Evolutionary conservation across 2,797 vertebrate species (phyloP).

Genomic region (Yasuhikotakia modesta): DNA sequence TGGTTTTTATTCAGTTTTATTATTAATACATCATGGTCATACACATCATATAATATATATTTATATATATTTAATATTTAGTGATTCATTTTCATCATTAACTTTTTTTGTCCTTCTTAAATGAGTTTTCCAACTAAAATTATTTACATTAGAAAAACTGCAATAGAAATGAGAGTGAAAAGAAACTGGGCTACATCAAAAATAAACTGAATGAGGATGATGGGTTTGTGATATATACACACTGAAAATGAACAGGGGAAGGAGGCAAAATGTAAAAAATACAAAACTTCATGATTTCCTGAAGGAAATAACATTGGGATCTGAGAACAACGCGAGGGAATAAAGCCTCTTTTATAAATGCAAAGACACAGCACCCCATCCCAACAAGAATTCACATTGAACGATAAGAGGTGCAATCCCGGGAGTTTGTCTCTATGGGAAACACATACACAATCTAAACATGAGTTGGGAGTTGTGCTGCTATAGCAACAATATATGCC

Average conservation of each 20-base stretch:
- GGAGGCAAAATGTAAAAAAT: conserved; percentile 41
- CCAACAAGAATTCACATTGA: conserved; percentile 41
- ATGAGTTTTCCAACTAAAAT: conserved; percentile 76
- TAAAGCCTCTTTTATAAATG: conserved; percentile 30
- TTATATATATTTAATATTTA: conserved; percentile 81
- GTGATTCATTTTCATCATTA: conserved; percentile 75
- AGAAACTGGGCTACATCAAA: conserved; percentile 62
- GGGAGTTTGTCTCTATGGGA: conserved; percentile 26
- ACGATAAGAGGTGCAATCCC: conserved; percentile 11
- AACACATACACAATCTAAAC: conserved; percentile 37
- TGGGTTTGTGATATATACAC: conserved; percentile 76
- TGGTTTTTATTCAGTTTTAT: conserved; percentile 69
- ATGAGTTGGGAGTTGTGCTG: conserved; percentile 27
- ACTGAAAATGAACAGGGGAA: conserved; percentile 58
- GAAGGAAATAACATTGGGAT: conserved; percentile 22
- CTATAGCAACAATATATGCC: conserved; percentile 34
- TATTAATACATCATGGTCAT: conserved; percentile 78
- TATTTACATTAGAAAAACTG: conserved; percentile 82
- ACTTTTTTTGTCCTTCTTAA: conserved; percentile 72
- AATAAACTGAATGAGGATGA: conserved; percentile 50
- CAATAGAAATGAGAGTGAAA: conserved; percentile 77
- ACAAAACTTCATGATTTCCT: conserved; percentile 37
- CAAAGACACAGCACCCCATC: conserved; percentile 37
- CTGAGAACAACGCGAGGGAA: conserved; percentile 15
- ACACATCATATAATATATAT: conserved; percentile 81